Conservation (phyloP, 2,113 vertebrate genomes). For the Heterocephalus glaber region DNA sequence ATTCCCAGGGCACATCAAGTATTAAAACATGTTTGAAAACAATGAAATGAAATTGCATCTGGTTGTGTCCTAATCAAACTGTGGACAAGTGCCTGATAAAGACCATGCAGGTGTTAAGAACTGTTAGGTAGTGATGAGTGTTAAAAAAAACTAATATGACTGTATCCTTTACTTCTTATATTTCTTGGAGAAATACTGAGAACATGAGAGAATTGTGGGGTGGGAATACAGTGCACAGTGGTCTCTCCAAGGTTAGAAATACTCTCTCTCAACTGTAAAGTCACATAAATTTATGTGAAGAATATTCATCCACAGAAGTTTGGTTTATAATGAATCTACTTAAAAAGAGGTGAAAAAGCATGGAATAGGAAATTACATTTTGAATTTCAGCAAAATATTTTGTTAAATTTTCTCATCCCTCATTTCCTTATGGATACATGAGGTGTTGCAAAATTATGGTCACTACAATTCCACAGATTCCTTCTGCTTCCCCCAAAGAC, state of each 20-base stretch:
- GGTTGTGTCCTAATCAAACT: background rate
- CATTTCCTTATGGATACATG: background rate
- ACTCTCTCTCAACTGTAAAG: background rate
- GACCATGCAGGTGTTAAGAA: background rate
- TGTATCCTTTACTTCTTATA: background rate
- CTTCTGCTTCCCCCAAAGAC: background rate
- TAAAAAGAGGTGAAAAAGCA: background rate
- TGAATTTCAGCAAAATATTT: background rate
- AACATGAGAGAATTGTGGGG: background rate
- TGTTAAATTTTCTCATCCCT: background rate
- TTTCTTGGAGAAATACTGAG: background rate
- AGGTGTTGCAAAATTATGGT: background rate
- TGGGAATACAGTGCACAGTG: background rate
- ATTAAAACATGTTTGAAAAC: slow-evolving; percentile 45
- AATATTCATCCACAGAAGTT: background rate
- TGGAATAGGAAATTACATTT: background rate
- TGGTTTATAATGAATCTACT: background rate
- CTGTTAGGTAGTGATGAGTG: background rate
- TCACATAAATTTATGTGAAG: background rate
- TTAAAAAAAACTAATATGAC: background rate
- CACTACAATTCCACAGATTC: background rate
- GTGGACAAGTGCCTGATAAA: background rate
- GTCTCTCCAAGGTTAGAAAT: background rate
- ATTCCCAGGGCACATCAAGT: background rate
- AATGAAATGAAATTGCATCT: background rate